Evolutionary conservation across 2,113 vertebrate species (phyloP).

Genomic region (Agelaius phoeniceus): DNA sequence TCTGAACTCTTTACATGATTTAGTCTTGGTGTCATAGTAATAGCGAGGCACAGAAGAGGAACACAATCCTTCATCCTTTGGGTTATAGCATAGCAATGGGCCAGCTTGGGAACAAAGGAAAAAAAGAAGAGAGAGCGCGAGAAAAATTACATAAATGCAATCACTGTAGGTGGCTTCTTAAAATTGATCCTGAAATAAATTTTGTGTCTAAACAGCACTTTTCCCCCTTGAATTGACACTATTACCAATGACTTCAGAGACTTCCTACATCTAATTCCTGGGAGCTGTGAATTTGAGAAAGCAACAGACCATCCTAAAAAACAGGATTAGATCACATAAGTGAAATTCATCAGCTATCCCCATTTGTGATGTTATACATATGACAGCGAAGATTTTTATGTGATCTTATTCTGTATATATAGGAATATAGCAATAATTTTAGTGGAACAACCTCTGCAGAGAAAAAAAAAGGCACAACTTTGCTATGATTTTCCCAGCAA

Average conservation of each 20-base stretch:
- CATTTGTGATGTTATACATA: background rate
- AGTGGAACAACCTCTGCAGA: background rate
- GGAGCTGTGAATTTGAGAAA: background rate
- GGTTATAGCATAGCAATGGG: slow-evolving; percentile 84
- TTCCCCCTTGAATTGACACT: background rate
- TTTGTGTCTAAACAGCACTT: background rate
- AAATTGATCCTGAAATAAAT: background rate
- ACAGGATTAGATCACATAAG: background rate
- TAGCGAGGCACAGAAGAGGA: slow-evolving; percentile 86
- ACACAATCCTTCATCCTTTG: slow-evolving; percentile 84
- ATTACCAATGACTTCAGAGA: background rate
- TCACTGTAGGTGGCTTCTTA: background rate
- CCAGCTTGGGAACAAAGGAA: slow-evolving; percentile 44
- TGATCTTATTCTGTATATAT: background rate
- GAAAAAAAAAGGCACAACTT: background rate
- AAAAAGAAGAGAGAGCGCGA: background rate
- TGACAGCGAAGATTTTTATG: background rate
- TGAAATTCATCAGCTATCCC: background rate
- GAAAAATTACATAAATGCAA: background rate
- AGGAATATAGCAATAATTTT: background rate
- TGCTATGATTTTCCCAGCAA: background rate
- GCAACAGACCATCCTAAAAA: background rate
- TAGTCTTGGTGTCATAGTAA: slow-evolving; percentile 82
- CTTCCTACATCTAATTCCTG: background rate
- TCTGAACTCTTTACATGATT: slow-evolving; percentile 82